These are phyloP conservation scores for rat (Rattus norvegicus) DNA, from an alignment of 2,113 vertebrate genomes.

Conservation along the genomic window DNA sequence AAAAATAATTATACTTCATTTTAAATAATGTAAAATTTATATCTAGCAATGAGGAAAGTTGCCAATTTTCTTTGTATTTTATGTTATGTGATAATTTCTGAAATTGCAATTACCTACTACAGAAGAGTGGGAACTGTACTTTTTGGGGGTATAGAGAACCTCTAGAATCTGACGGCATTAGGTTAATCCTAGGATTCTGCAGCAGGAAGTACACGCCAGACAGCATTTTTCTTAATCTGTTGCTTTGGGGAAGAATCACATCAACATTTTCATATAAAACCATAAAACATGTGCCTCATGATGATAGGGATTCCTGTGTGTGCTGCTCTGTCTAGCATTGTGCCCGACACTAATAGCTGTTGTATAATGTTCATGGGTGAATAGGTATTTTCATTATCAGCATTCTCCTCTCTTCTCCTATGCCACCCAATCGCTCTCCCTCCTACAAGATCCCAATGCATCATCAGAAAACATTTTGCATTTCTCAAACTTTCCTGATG, in stretches of 20 bases:
- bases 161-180: neutral
- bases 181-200: neutral
- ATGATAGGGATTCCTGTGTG: neutral
- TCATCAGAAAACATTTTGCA: neutral
- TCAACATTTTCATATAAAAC: neutral
- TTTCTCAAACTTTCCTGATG: conserved; percentile 21
- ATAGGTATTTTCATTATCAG: neutral
- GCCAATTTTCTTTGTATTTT: conserved; percentile 33
- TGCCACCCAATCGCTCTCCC: neutral
- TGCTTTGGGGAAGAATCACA: neutral
- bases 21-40: conserved; percentile 32
- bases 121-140: neutral
- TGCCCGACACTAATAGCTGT: neutral
- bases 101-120: conserved; percentile 8
- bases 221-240: neutral
- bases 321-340: neutral
- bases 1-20: neutral
- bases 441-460: neutral
- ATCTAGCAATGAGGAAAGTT: conserved; percentile 41
- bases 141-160: neutral
- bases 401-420: neutral
- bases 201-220: neutral
- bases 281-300: neutral
- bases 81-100: neutral
- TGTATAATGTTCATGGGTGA: neutral